A percentile compares a stretch with the other conserved stretches of the same genome.
phyloP scores from a whole-genome alignment of 2,888 invertebrate species.

The Thyatira batis region DNA sequence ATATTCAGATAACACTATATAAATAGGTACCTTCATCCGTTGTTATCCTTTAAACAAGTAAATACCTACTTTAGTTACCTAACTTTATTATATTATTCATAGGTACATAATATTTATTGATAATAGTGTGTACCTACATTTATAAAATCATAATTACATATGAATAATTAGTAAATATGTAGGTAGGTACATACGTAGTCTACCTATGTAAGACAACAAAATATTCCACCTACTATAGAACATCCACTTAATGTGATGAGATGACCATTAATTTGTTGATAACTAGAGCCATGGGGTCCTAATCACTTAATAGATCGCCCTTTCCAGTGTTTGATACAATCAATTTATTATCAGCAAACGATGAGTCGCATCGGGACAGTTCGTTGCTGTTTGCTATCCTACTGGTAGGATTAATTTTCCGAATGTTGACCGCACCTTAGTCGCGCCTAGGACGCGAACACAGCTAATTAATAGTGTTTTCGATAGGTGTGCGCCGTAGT shows the following conservation, averaged over 20 bases:
- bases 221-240: slow-evolving; percentile 19
- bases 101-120: too few relatives aligned
- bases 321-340: slow-evolving; percentile 62
- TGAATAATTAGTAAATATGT: background rate
- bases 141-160: too few relatives aligned
- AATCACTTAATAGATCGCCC: slow-evolving; percentile 70
- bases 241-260: slow-evolving; percentile 52
- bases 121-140: too few relatives aligned
- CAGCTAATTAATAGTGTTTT: slow-evolving; percentile 77
- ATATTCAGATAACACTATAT: too few relatives aligned
- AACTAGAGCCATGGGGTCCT: slow-evolving; percentile 61
- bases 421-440: slow-evolving; percentile 75
- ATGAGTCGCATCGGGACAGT: slow-evolving; percentile 36
- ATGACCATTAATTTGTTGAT: slow-evolving; percentile 57
- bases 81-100: too few relatives aligned
- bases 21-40: too few relatives aligned
- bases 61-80: too few relatives aligned
- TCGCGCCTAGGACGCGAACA: slow-evolving; percentile 61
- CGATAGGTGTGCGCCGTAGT: slow-evolving; percentile 55
- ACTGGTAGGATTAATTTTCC: slow-evolving; percentile 77
- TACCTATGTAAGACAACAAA: background rate
- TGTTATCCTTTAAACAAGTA: too few relatives aligned
- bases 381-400: slow-evolving; percentile 58
- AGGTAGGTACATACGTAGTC: background rate
- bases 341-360: slow-evolving; percentile 62